Percentiles rank a stretch among this genome's conserved stretches.
phyloP scores from a whole-genome alignment of 2,797 vertebrate genomes.

The Aselliscus stoliczkanus region DNA sequence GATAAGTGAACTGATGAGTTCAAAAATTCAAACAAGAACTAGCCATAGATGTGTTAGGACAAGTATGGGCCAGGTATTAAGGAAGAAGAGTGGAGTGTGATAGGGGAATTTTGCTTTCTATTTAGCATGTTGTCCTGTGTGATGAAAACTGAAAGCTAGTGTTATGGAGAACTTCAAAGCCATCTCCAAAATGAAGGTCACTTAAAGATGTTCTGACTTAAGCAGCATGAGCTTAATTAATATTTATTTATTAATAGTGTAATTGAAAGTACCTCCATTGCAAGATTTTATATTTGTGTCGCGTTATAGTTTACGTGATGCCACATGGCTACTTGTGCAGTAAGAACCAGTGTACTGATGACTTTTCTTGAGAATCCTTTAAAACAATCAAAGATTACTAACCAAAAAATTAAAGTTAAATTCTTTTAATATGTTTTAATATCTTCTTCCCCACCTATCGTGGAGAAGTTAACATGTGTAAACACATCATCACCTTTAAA shows the following conservation, averaged over 20 bases:
- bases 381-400: background rate
- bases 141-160: background rate
- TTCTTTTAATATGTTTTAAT: background rate
- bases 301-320: background rate
- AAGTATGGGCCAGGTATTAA: background rate
- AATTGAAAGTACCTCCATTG: background rate
- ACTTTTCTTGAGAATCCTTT: background rate
- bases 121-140: background rate
- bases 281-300: background rate
- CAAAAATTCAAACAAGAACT: background rate
- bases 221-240: background rate
- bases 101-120: background rate
- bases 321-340: background rate
- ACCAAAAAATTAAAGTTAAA: background rate
- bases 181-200: background rate
- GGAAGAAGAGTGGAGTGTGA: background rate
- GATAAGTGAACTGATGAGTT: background rate
- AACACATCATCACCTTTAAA: background rate
- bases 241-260: background rate
- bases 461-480: background rate
- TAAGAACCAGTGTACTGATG: background rate
- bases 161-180: background rate
- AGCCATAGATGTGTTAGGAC: background rate
- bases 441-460: background rate
- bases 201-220: background rate